These are phyloP conservation scores for Hemicordylus capensis DNA, from an alignment of 2,113 vertebrate species.

Conservation along the genomic window DNA sequence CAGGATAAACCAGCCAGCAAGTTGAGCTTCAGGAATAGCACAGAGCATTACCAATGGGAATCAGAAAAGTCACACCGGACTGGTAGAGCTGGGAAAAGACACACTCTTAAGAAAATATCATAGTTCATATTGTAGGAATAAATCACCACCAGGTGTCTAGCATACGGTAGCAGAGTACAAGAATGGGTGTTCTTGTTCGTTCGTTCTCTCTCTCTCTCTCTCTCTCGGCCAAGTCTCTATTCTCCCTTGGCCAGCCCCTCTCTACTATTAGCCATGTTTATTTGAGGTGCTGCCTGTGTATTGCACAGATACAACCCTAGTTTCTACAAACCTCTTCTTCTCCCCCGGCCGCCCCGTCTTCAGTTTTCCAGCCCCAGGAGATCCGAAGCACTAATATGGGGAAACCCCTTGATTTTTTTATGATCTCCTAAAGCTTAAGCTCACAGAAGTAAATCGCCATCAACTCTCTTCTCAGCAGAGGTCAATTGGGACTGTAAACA, in stretches of 20 bases:
- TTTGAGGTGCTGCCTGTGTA: neutral
- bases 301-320: neutral
- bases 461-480: constrained; percentile 12
- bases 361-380: neutral
- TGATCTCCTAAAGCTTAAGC: neutral
- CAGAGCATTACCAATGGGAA: neutral
- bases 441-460: fast-evolving
- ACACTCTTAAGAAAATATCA: neutral
- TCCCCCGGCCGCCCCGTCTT: too few relatives aligned
- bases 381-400: neutral
- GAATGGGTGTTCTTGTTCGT: too few relatives aligned
- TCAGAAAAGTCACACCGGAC: neutral
- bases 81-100: neutral
- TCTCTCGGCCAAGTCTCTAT: neutral
- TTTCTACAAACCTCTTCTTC: neutral
- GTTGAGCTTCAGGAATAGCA: constrained; percentile 8
- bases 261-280: neutral
- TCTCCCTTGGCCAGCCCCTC: too few relatives aligned
- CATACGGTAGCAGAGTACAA: neutral
- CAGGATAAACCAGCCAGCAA: constrained; percentile 34
- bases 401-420: neutral
- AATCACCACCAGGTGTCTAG: neutral
- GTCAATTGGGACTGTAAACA: constrained; percentile 8
- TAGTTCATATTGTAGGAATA: neutral
- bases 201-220: too few relatives aligned